Evolutionary conservation across 2,888 invertebrate species (phyloP), one percentile per base, ranked within the genome.

Genomic region (Drosophila atripex): DNA sequence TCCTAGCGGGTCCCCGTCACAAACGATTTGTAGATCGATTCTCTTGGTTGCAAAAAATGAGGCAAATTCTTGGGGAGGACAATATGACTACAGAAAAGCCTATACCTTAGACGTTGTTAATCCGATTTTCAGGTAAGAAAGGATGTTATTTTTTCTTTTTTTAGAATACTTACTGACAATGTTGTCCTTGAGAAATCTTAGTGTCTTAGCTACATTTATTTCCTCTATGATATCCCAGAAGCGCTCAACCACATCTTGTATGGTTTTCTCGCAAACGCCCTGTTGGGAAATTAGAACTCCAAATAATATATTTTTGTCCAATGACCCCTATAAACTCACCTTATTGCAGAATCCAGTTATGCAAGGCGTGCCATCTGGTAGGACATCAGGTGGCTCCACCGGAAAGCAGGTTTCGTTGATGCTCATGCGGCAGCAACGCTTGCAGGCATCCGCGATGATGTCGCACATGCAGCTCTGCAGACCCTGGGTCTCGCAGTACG

Each of bases 201-300:
- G 93, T 80, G 97, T 97, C 89, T 97, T 97, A 91, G 97, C 98
- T 66, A 98, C 97, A 91, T 97, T 97, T 64, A 98, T 97, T 88
- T 98, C 97, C 92, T 98, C 98, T 71, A 99, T 98, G 53, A 99
- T 98, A 90, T 98, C 97, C 98, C 98, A 99, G 92, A 99, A 97
- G 30, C 98, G 94, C 91, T 98, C 97, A 9, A 98, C 97, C 23
- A 98, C 97, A 90, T 98, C 98, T 90, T 97, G 97, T 69, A 97
- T 96, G 0, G 97, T 97, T 92, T 98, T 97, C 91, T 98, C 97
- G 89, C 98, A 99, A 25, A 96, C 94, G 8, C 98, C 98, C 97
- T 98, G 91, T 5, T 91, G 30, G 28, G 39, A 2, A 30, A 4
- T 1, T 4, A 6, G 25, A 8, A 11, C 11, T 43, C 43, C 28